Evolutionary conservation across 2,888 invertebrate species (phyloP).

Genomic region (Crossocerus cetratus): DNA sequence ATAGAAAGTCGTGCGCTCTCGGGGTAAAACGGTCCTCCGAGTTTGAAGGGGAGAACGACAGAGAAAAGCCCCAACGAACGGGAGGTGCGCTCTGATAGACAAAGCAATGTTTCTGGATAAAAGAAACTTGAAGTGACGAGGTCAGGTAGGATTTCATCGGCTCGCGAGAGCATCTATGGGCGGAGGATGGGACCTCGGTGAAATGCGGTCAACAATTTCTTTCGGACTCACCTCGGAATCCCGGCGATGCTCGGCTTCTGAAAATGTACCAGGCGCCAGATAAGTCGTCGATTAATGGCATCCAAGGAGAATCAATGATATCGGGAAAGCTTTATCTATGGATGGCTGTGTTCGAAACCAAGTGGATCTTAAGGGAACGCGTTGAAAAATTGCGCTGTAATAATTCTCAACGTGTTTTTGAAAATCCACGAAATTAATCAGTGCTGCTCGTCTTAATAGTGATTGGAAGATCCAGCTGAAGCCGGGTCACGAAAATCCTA

Average conservation of each 20-base stretch:
- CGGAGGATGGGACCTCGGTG: not conserved
- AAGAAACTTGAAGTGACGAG: not conserved
- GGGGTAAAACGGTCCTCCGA: no score
- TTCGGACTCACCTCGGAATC: conserved; percentile 66
- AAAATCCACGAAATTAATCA: no score
- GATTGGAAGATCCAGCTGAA: no score
- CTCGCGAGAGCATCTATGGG: conserved; percentile 18
- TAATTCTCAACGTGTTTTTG: not conserved
- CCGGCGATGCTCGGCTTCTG: conserved; percentile 60
- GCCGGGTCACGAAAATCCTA: no score
- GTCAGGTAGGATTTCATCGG: conserved; percentile 32
- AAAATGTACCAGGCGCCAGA: conserved; percentile 46
- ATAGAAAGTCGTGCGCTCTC: not conserved
- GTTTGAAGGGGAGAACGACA: not conserved
- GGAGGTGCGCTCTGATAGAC: conserved; percentile 13
- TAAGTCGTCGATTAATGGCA: conserved; percentile 48
- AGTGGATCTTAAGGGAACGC: not conserved
- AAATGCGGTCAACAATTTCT: conserved; percentile 45
- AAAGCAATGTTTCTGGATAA: conserved; percentile 36
- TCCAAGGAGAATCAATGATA: conserved; percentile 35
- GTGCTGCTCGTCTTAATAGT: no score
- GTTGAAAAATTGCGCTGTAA: conserved; percentile 17
- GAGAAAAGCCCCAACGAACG: not conserved
- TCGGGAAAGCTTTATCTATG: conserved; percentile 28
- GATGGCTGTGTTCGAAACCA: not conserved